Evolutionary conservation across 2,888 invertebrate species (phyloP), one percentile per base, ranked within the genome.

Genomic region (Creontiades dilutus): DNA sequence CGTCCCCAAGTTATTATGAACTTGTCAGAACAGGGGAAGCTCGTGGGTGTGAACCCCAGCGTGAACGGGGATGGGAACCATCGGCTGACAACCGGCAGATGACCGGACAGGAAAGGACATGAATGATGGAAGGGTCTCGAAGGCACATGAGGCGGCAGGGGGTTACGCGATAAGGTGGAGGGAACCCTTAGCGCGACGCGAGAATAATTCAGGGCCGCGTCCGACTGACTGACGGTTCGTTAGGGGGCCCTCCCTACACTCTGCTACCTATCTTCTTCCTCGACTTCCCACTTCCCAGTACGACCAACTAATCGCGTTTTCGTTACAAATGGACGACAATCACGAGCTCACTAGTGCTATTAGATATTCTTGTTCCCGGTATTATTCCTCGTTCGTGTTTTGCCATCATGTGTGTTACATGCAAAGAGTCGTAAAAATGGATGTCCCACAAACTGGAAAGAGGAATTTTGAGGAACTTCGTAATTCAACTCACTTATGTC

Each of bases 171-270:
- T 68, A 68, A 68, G 68, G 68, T 23, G 68, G 52, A 37, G 19
- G 57, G n/a, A n/a, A 0, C n/a, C n/a, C 14, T 57, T 16, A 16
- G n/a, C 57, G 23, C 27, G 23, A 27, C 68, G 23, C 27, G 68
- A 23, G 68, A 68, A 68, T 68, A 68, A 68, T 68, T 68, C 68
- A 68, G 68, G 68, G 68, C 11, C 23, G 3, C 68, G 68, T 68
- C 68, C 68, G 68, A 68, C 68, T 57, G 57, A 57, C 57, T 68
- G 68, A 68, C 68, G 68, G 23, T 68, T 68, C 27, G 68, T 68
- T 68, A 23, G 23, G 23, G 23, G 23, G 23, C 68, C 12, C 37
- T 2, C 37, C 37, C 37, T 37, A 37, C 37, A 37, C 37, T 52
- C 52, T 2, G 3, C 13, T 2, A 52, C 52, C 5, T 16, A 52